Percentiles rank a stretch among this genome's conserved stretches.
Evolutionary conservation across 2,797 vertebrate species (phyloP).

Genomic region (Scolopax rusticola): DNA sequence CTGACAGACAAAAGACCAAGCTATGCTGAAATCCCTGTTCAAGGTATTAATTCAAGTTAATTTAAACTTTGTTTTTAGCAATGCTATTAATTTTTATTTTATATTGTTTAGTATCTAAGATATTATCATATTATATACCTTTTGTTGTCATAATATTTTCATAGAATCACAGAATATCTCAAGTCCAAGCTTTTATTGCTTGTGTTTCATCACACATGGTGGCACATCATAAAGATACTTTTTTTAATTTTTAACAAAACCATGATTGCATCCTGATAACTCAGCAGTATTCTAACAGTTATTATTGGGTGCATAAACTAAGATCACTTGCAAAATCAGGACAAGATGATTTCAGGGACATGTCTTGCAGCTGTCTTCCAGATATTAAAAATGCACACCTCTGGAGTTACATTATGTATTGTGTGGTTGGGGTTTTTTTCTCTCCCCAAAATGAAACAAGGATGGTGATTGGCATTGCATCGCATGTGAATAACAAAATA

Average conservation of each 20-base stretch:
- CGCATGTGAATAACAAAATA: background rate
- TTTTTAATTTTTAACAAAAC: background rate
- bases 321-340: background rate
- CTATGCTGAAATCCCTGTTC: constrained; percentile 91
- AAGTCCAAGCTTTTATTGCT: background rate
- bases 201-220: background rate
- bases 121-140: background rate
- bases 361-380: background rate
- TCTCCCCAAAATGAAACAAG: background rate
- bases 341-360: background rate
- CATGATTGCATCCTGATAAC: background rate
- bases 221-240: background rate
- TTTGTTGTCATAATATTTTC: background rate
- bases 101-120: background rate
- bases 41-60: constrained; percentile 80
- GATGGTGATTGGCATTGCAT: background rate
- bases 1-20: constrained; percentile 92
- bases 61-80: background rate
- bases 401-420: background rate
- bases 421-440: background rate
- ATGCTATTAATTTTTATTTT: background rate
- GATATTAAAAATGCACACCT: background rate
- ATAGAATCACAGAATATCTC: background rate
- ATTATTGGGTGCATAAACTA: background rate
- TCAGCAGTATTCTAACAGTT: background rate